Evolutionary conservation across 2,888 invertebrate species (phyloP), one percentile per base, ranked within the genome.

Genomic region (Lycia hirtaria): DNA sequence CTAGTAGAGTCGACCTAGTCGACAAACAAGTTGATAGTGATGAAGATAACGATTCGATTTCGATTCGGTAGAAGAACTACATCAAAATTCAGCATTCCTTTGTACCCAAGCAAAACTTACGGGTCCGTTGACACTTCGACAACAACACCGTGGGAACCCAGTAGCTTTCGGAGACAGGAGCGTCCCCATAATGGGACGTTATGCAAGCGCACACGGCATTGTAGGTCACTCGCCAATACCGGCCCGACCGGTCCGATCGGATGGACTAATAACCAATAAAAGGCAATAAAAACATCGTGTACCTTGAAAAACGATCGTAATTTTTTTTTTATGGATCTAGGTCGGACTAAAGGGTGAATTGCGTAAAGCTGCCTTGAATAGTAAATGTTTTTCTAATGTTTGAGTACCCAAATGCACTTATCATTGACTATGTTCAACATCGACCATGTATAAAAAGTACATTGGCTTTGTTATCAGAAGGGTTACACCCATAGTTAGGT

Each of bases 141-240:
- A 56, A 55, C 45, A n/a, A n/a, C 12, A 64, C 63, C 69, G 62
- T 60, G 65, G 60, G 60, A 56, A 55, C 45, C 35, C 26, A 30
- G 49, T 41, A 44, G 40, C 41, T 54, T 61, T 54, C 47, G 54
- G 54, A 56, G 51, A 37, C 60, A 69, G 64, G 69, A n/a, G 62
- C 59, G 62, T 65, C 65, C 64, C 53, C 56, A 37, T 30, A 48
- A 22, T 12, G 30, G 26, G 54, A 33, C 17, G 38, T 87, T 85
- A 72, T 78, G 81, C 78, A 86, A 87, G 64, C 54, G 51, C 56
- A 60, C 73, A 76, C 77, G 69, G 72, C 71, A 76, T 83, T 84
- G 84, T 86, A 77, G 87, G 87, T 87, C 88, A 87, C 56, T 68
- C 77, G 64, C 69, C 72, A 70, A 75, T 67, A 72, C 78, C 63